A percentile compares a stretch with the other conserved stretches of the same genome.
Conservation (phyloP, 2,113 vertebrate genomes). For the Rhegmatorhina hoffmannsi region DNA sequence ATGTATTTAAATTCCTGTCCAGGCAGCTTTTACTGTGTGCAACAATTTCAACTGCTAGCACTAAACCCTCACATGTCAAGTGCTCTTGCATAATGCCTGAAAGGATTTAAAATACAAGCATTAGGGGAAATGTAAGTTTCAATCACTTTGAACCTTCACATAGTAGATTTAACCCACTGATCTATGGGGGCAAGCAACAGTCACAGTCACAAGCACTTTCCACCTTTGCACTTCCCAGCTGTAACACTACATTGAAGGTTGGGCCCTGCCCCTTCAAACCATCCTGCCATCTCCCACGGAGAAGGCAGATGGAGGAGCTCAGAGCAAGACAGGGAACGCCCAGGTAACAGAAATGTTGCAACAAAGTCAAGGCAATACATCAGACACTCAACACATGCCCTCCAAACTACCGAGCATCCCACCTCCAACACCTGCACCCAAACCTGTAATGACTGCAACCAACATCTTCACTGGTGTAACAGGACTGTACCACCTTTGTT, state of each 20-base stretch:
- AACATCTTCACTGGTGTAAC: not conserved
- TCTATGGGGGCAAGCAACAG: not conserved
- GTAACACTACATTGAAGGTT: not conserved
- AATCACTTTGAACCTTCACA: not conserved
- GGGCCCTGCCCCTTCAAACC: not conserved
- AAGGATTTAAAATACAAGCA: not conserved
- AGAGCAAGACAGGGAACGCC: not conserved
- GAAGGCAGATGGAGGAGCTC: accelerated
- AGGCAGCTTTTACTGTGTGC: not conserved
- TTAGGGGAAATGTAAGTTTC: not conserved
- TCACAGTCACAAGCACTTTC: too few species aligned
- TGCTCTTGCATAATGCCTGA: not conserved
- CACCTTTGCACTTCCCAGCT: not conserved
- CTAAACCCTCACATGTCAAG: accelerated
- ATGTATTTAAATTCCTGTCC: not conserved
- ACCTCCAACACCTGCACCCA: not conserved
- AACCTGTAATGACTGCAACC: not conserved
- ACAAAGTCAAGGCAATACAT: not conserved
- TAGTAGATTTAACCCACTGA: not conserved
- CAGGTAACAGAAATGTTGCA: accelerated
- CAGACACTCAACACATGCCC: not conserved
- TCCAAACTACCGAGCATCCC: not conserved
- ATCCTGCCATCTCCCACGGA: accelerated
- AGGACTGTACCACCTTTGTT: not conserved
- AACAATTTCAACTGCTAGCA: not conserved